These are phyloP conservation scores for Lophotis ruficrista DNA, from an alignment of 2,113 vertebrate species.

Conservation along the genomic window DNA sequence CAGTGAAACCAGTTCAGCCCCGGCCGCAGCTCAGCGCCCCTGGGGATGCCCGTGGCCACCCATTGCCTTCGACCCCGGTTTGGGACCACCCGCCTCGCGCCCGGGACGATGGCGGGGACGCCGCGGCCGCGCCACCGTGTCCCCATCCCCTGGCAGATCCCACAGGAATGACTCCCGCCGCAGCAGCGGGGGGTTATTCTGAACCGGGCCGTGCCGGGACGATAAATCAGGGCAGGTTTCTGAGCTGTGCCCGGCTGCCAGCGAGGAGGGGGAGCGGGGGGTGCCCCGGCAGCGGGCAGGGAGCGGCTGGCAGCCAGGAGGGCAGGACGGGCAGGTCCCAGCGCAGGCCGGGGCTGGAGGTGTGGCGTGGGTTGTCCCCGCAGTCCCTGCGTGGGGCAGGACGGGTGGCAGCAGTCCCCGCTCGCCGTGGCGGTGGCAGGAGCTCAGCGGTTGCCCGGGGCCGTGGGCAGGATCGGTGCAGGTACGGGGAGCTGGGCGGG, in stretches of 20 bases:
- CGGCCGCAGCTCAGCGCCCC: background rate
- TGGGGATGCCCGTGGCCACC: fast-evolving
- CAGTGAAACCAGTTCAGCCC: background rate
- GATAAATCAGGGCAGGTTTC: fast-evolving
- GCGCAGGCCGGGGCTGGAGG: background rate
- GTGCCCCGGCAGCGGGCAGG: background rate
- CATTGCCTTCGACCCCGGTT: fast-evolving
- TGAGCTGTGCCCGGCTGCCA: background rate
- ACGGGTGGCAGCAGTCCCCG: background rate
- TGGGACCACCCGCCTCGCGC: fast-evolving
- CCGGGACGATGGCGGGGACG: fast-evolving
- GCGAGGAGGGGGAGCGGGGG: background rate
- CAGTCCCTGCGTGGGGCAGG: background rate
- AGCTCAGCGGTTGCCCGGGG: background rate
- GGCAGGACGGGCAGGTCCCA: background rate
- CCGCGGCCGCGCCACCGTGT: fast-evolving
- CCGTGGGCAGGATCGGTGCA: background rate
- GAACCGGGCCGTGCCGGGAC: fast-evolving
- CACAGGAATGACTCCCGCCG: background rate
- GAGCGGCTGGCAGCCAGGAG: background rate
- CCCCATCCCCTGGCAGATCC: background rate
- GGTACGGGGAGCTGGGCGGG: background rate
- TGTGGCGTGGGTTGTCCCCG: conserved; percentile 7
- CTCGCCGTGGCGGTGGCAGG: background rate
- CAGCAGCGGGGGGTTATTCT: background rate